phyloP scores from a whole-genome alignment of 2,888 invertebrate species.

The Mantis religiosa region DNA sequence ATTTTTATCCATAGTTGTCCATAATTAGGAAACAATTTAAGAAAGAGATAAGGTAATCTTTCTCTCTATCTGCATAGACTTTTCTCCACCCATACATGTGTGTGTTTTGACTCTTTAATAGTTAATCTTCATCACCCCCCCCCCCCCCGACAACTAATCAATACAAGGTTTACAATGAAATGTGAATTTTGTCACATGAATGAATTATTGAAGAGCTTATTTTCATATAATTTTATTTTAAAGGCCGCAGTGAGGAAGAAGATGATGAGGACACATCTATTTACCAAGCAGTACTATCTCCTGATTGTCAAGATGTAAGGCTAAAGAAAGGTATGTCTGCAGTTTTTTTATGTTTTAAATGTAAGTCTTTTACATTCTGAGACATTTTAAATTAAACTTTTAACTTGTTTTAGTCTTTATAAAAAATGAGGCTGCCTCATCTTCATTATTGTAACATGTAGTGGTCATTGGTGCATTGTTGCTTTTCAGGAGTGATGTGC shows the following conservation, averaged over 20 bases:
- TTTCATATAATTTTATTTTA: constrained; percentile 26
- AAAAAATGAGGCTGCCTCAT: too few species aligned
- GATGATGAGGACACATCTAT: constrained; percentile 50
- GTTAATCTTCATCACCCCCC: not conserved
- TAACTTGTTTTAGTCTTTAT: too few species aligned
- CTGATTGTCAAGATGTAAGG: constrained; percentile 49
- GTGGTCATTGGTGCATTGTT: too few species aligned
- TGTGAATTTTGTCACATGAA: not conserved
- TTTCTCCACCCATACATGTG: too few species aligned
- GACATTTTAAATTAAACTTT: too few species aligned
- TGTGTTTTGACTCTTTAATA: not conserved
- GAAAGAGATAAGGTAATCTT: too few species aligned
- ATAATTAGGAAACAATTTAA: too few species aligned
- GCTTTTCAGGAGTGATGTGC: too few species aligned
- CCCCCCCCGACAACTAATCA: not conserved
- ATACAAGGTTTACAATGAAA: not conserved
- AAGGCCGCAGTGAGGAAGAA: constrained; percentile 44
- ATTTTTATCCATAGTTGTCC: too few species aligned
- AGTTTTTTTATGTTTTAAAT: not conserved
- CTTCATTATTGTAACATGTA: too few species aligned
- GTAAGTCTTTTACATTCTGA: not conserved
- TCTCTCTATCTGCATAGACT: too few species aligned
- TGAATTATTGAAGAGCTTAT: not conserved
- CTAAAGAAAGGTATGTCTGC: constrained; percentile 46
- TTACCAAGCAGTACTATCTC: constrained; percentile 50